Conservation (phyloP, 2,797 vertebrate species). For the Neopelma chrysocephalum region DNA sequence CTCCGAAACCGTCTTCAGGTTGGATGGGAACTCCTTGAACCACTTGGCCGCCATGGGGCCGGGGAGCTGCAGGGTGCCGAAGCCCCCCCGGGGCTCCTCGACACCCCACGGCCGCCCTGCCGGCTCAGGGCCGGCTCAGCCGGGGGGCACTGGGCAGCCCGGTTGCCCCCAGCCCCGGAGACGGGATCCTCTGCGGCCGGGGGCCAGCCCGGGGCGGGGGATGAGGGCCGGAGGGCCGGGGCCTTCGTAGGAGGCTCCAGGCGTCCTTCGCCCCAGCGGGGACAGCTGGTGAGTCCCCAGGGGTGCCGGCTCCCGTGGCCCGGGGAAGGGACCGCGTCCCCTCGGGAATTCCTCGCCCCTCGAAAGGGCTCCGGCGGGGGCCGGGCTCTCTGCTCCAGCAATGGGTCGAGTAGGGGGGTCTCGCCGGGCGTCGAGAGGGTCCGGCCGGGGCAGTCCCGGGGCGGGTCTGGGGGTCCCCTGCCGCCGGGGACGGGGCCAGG, state of each 20-base stretch:
- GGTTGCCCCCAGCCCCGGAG: conserved; percentile 68
- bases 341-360: not conserved
- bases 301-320: not conserved
- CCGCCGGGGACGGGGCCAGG: not conserved
- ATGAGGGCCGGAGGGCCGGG: not conserved
- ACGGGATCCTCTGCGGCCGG: not conserved
- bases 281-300: not conserved
- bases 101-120: not conserved
- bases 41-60: conserved; percentile 91
- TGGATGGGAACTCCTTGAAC: conserved; percentile 96
- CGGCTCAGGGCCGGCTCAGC: conserved; percentile 68
- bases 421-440: not conserved
- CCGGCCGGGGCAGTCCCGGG: not conserved
- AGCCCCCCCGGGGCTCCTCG: not conserved
- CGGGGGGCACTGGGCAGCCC: conserved; percentile 78
- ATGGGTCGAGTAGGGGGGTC: not conserved
- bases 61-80: conserved; percentile 71
- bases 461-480: not conserved
- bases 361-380: not conserved
- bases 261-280: not conserved
- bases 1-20: conserved; percentile 88
- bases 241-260: conserved; percentile 5
- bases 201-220: not conserved
- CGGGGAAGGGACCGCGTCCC: not conserved
- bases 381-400: not conserved